Percentiles rank a stretch among this genome's conserved stretches.
Evolutionary conservation across 2,797 vertebrate species (phyloP).

Genomic region (Syndactyla subalaris): DNA sequence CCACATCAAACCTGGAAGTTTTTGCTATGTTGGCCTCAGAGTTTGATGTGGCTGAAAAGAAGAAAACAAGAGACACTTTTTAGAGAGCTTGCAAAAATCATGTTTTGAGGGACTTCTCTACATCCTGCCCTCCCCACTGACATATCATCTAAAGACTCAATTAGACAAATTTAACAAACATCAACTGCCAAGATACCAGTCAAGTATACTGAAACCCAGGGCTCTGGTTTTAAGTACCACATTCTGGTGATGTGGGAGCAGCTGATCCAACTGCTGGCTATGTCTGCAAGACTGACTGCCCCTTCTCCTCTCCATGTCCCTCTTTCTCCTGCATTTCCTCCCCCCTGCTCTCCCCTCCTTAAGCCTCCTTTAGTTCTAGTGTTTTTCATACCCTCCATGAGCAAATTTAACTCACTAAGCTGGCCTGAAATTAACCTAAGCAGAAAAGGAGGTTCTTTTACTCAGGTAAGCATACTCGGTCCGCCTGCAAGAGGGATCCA

Average conservation of each 20-base stretch:
- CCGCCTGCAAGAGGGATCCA: neutral
- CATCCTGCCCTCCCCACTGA: neutral
- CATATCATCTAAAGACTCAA: neutral
- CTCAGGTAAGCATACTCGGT: neutral
- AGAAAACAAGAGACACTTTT: neutral
- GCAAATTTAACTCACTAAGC: neutral
- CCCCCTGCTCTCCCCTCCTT: neutral
- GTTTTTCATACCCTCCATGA: neutral
- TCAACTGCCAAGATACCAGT: neutral
- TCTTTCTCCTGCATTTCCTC: neutral
- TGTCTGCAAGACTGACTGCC: neutral
- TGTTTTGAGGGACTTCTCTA: neutral
- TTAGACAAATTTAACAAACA: neutral
- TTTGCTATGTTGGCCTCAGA: neutral
- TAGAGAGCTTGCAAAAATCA: neutral
- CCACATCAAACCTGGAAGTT: conserved; percentile 76
- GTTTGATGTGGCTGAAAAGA: conserved; percentile 66
- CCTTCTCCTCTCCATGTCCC: neutral
- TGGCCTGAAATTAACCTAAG: neutral
- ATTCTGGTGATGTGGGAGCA: neutral
- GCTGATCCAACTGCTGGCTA: neutral
- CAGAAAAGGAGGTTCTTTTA: neutral
- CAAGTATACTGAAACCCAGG: neutral
- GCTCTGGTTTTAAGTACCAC: neutral
- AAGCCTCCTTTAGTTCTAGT: neutral